Evolutionary conservation across 1,140 invertebrate species (phyloP).

Genomic region (Rhynchophorus ferrugineus): DNA sequence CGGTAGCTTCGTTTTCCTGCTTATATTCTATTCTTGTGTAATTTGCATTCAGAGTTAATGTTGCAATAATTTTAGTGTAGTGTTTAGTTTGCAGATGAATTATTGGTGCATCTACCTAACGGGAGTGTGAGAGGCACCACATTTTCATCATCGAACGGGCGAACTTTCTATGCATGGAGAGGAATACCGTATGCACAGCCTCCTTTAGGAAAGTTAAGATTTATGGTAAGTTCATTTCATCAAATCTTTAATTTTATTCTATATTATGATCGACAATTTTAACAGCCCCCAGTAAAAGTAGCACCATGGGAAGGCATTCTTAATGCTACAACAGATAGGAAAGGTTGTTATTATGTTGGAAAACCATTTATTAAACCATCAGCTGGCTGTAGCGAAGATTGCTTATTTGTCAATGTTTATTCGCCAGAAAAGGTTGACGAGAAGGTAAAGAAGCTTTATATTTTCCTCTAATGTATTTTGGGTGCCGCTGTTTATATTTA

Average conservation of each 20-base stretch:
- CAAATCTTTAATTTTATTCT: no score
- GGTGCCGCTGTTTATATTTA: no score
- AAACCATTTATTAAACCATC: slow-evolving; percentile 4
- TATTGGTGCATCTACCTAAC: not conserved
- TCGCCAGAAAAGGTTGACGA: slow-evolving; percentile 5
- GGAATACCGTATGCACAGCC: slow-evolving; percentile 9
- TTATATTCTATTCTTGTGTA: no score
- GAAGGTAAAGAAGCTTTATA: no score
- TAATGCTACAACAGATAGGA: not conserved
- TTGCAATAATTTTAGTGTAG: no score
- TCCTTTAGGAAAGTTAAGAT: slow-evolving; percentile 7
- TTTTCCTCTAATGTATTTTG: no score
- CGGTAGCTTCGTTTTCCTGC: no score
- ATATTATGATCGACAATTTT: no score
- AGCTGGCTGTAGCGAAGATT: slow-evolving; percentile 13
- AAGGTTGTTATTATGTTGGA: not conserved
- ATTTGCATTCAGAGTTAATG: no score
- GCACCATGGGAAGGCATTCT: not conserved
- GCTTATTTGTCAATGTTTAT: slow-evolving; percentile 14
- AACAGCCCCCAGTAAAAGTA: not conserved
- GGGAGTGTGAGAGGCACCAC: slow-evolving; percentile 7
- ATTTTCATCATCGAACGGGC: not conserved
- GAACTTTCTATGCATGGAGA: slow-evolving; percentile 4
- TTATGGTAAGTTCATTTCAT: no score
- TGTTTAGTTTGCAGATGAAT: no score